phyloP scores from a whole-genome alignment of 35 echinoderm and acorn worm genomes.

The Anneissia japonica region DNA sequence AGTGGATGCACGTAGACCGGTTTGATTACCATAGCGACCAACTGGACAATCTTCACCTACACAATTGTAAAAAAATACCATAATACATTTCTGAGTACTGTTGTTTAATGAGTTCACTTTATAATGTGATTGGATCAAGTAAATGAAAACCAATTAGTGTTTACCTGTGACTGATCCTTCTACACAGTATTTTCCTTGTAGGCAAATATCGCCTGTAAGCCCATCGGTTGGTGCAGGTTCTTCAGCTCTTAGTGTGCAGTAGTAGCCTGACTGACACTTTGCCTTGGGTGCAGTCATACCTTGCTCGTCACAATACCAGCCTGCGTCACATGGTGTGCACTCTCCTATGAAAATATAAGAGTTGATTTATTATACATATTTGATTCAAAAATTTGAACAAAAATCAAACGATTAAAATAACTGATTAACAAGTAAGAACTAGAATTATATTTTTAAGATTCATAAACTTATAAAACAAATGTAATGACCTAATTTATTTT shows the following conservation, averaged over 20 bases:
- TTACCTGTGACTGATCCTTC: constrained; percentile 72
- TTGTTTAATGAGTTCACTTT: too few relatives aligned
- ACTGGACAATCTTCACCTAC: constrained; percentile 83
- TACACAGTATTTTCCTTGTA: constrained; percentile 62
- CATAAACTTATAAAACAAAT: too few relatives aligned
- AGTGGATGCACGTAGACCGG: constrained; percentile 43
- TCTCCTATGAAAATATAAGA: too few relatives aligned
- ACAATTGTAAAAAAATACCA: not conserved
- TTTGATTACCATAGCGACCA: constrained; percentile 90
- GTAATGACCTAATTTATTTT: too few relatives aligned
- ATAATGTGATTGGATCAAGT: too few relatives aligned
- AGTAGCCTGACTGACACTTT: constrained; percentile 73
- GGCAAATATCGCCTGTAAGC: constrained; percentile 68
- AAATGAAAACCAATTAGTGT: too few relatives aligned
- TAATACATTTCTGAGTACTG: too few relatives aligned
- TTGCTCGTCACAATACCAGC: constrained; percentile 80
- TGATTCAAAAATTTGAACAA: too few relatives aligned
- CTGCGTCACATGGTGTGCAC: constrained; percentile 70
- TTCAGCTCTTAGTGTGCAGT: constrained; percentile 67
- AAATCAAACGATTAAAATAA: too few relatives aligned
- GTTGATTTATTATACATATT: too few relatives aligned
- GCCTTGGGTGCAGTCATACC: constrained; percentile 63
- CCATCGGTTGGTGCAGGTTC: constrained; percentile 71
- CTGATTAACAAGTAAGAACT: too few relatives aligned
- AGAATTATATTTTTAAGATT: too few relatives aligned